Evolutionary conservation across 2,888 invertebrate genomes (phyloP).

Genomic region (Lumbricus terrestris): DNA sequence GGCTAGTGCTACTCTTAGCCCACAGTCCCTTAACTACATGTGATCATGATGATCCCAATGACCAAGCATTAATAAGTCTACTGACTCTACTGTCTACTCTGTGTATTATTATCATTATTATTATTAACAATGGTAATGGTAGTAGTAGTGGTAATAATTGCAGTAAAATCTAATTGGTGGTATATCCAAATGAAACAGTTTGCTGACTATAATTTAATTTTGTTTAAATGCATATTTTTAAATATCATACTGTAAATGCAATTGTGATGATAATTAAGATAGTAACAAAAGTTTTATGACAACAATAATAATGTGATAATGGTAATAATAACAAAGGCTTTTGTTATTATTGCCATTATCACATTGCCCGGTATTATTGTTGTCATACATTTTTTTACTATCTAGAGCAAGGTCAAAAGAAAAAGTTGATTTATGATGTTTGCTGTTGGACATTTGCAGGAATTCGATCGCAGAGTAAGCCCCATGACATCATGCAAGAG

Average conservation of each 20-base stretch:
- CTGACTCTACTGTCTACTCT: too few species aligned
- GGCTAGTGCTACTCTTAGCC: too few species aligned
- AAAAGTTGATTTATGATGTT: background rate
- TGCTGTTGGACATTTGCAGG: conserved; percentile 50
- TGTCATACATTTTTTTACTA: too few species aligned
- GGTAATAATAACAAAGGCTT: too few species aligned
- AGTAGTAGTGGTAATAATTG: background rate
- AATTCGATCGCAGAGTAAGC: conserved; percentile 96
- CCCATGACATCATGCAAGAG: conserved; percentile 99
- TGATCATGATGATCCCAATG: too few species aligned
- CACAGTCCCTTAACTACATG: too few species aligned
- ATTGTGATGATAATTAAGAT: background rate
- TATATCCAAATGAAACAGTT: background rate
- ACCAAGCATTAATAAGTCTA: too few species aligned
- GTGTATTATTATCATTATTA: too few species aligned
- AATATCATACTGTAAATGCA: background rate
- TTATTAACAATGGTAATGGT: background rate
- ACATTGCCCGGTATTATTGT: too few species aligned
- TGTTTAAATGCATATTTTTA: background rate
- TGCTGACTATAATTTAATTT: background rate
- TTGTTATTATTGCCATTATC: too few species aligned
- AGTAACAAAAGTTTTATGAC: background rate
- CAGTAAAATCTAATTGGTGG: background rate
- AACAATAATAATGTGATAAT: background rate
- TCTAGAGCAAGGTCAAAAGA: too few species aligned